Evolutionary conservation across 2,113 vertebrate genomes (phyloP).

Genomic region (Centropus unirufus): DNA sequence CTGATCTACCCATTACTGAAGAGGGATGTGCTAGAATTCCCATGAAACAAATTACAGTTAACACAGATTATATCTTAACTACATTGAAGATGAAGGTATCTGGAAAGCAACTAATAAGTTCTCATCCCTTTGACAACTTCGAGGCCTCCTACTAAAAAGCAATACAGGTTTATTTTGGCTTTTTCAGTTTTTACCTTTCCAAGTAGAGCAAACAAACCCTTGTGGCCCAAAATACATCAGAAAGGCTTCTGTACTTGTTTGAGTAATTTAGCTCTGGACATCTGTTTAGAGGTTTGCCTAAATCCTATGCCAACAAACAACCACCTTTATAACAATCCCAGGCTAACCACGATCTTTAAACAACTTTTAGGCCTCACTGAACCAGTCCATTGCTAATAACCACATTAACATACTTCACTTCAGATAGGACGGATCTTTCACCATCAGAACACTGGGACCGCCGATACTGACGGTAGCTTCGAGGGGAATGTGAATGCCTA

Average conservation of each 20-base stretch:
- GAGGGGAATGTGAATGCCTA: constrained; percentile 87
- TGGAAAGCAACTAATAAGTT: neutral
- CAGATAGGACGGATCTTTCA: constrained; percentile 88
- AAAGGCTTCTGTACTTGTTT: neutral
- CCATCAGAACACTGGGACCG: constrained; percentile 89
- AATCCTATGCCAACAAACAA: neutral
- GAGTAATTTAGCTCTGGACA: neutral
- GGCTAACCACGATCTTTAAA: neutral
- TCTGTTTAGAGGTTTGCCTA: neutral
- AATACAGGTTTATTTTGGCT: neutral
- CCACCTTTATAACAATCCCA: neutral
- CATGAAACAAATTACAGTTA: neutral
- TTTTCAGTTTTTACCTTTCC: neutral
- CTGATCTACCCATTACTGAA: neutral
- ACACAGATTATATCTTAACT: neutral
- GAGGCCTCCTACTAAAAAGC: neutral
- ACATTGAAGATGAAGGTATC: neutral
- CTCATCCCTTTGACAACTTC: neutral
- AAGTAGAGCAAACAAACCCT: neutral
- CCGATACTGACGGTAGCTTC: constrained; percentile 86
- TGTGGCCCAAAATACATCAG: neutral
- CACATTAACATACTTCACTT: constrained; percentile 84
- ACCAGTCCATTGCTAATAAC: neutral
- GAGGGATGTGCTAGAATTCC: neutral
- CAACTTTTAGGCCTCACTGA: neutral